Percentiles rank a stretch among this genome's conserved stretches.
These are phyloP conservation scores for Ericerus pela DNA, from an alignment of 1,140 invertebrate genomes.

Conservation along the genomic window DNA sequence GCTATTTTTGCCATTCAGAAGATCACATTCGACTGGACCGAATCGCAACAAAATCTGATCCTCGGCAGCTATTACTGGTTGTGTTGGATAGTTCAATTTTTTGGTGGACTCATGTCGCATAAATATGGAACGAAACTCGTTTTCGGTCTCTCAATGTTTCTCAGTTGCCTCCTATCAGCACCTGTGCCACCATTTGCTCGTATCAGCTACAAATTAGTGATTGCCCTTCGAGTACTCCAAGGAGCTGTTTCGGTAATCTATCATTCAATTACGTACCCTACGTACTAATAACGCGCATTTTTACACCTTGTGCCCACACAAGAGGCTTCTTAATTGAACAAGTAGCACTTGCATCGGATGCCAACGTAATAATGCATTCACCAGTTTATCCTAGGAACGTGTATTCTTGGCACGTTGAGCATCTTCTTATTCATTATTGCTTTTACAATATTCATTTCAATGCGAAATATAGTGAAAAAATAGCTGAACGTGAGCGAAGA, in stretches of 20 bases:
- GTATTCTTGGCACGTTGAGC: no score
- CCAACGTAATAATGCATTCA: no score
- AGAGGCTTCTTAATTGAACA: no score
- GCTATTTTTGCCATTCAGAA: slow-evolving; percentile 16
- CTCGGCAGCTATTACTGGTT: slow-evolving; percentile 60
- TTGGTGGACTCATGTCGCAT: slow-evolving; percentile 54
- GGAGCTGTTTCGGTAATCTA: slow-evolving; percentile 50
- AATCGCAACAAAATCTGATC: slow-evolving; percentile 45
- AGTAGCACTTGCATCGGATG: no score
- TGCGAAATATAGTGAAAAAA: no score
- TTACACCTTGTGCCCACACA: no score
- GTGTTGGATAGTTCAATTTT: slow-evolving; percentile 43
- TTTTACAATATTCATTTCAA: no score
- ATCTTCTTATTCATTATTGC: no score
- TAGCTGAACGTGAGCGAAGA: no score
- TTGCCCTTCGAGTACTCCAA: slow-evolving; percentile 49
- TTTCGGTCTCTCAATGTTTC: slow-evolving; percentile 50
- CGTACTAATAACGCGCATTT: no score
- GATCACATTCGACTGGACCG: slow-evolving; percentile 45
- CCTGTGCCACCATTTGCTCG: slow-evolving; percentile 47
- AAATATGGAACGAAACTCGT: slow-evolving; percentile 54
- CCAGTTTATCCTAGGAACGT: no score
- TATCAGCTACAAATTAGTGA: slow-evolving; percentile 40
- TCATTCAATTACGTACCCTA: no score
- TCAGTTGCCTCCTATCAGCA: slow-evolving; percentile 49